Conservation (phyloP, 2,888 invertebrate genomes). For the Rhimphoctona megacephalus region DNA sequence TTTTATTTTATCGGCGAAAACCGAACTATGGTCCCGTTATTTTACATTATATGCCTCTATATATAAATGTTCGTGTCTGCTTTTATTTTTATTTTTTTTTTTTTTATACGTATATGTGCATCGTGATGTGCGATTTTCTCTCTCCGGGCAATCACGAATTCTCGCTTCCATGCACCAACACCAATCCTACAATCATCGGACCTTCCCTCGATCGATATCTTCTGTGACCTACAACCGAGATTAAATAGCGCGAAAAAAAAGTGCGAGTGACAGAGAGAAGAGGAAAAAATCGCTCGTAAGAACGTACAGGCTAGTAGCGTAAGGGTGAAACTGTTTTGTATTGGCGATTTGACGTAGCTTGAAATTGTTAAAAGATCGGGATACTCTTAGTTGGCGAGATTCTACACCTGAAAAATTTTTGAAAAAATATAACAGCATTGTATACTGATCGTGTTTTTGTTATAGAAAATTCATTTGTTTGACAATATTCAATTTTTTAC, state of each 20-base stretch:
- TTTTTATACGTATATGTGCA: slow-evolving; percentile 10
- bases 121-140: slow-evolving; percentile 47
- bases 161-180: slow-evolving; percentile 50
- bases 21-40: slow-evolving; percentile 45
- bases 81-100: not conserved
- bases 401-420: not conserved
- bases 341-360: not conserved
- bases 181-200: slow-evolving; percentile 34
- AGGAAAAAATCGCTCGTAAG: slow-evolving; percentile 44
- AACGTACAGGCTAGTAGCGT: slow-evolving; percentile 53
- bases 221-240: slow-evolving; percentile 71
- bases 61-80: not conserved
- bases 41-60: slow-evolving; percentile 3
- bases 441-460: too few relatives aligned
- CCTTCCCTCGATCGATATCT: slow-evolving; percentile 69
- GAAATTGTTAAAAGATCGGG: slow-evolving; percentile 39
- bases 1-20: slow-evolving; percentile 68
- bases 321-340: slow-evolving; percentile 39
- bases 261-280: slow-evolving; percentile 23
- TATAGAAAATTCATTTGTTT: too few relatives aligned
- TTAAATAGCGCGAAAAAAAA: slow-evolving; percentile 59
- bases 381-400: not conserved
- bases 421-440: too few relatives aligned
- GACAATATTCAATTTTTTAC: too few relatives aligned
- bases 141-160: slow-evolving; percentile 58